These are phyloP conservation scores for Sphenopsis melanotis DNA, from an alignment of 2,797 vertebrate genomes.

Conservation along the genomic window DNA sequence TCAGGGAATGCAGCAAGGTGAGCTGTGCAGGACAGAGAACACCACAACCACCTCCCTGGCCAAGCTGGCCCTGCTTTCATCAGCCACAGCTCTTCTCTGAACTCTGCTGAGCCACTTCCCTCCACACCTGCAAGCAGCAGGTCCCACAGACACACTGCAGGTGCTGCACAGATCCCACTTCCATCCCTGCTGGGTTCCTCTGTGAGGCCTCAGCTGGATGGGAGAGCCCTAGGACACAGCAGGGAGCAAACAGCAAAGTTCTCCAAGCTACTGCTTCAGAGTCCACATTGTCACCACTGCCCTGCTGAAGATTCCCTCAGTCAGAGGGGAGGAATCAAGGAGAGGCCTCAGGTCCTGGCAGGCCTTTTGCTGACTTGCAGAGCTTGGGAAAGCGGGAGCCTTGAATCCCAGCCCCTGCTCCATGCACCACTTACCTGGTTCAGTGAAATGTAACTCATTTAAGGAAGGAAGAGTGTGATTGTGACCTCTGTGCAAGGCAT, in stretches of 20 bases:
- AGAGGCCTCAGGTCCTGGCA: neutral
- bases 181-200: neutral
- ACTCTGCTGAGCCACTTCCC: neutral
- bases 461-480: neutral
- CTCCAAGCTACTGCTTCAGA: neutral
- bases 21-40: neutral
- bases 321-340: neutral
- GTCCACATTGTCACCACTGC: neutral
- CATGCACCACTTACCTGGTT: neutral
- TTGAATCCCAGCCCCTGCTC: neutral
- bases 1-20: neutral
- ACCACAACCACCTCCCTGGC: neutral
- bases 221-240: neutral
- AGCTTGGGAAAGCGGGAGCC: neutral
- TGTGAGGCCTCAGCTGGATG: fast-evolving
- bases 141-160: neutral
- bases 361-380: neutral
- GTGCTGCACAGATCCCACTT: neutral
- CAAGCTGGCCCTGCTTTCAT: neutral
- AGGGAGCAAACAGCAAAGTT: neutral
- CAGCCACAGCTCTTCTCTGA: neutral
- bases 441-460: neutral
- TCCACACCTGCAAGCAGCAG: neutral
- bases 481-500: neutral
- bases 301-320: neutral